Percentiles rank a stretch among this genome's conserved stretches.
Conservation (phyloP, 92 coral and sea anemone genomes). For the Desmophyllum pertusum region DNA sequence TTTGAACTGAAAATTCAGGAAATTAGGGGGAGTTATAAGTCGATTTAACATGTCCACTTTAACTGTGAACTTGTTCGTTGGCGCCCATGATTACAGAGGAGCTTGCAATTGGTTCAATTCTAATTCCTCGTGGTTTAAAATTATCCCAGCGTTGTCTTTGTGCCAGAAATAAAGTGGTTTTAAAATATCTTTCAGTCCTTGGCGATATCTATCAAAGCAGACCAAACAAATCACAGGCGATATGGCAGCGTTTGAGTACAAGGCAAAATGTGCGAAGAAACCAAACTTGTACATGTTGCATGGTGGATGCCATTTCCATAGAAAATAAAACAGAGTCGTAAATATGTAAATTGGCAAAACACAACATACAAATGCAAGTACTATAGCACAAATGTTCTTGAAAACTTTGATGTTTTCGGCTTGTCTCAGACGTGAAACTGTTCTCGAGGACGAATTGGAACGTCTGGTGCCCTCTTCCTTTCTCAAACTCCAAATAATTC, state of each 20-base stretch:
- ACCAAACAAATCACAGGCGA: no score
- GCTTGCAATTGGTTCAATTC: no score
- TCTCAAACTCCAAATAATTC: not conserved
- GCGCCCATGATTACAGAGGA: no score
- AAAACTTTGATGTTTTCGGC: slow-evolving; percentile 6
- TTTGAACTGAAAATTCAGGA: no score
- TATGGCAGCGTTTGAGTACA: not conserved
- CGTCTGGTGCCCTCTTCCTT: not conserved
- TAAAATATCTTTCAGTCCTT: no score
- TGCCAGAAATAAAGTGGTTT: no score
- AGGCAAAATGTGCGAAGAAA: not conserved
- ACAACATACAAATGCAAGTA: not conserved
- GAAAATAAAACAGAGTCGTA: not conserved
- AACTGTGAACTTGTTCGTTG: no score
- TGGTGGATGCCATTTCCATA: not conserved
- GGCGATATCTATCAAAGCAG: no score
- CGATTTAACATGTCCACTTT: no score
- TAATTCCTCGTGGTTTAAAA: no score
- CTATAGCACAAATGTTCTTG: not conserved
- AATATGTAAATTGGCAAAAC: not conserved
- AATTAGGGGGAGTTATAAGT: no score
- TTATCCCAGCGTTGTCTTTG: no score
- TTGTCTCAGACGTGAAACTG: not conserved
- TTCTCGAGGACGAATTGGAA: not conserved
- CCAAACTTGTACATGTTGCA: not conserved